Percentiles rank a stretch among this genome's conserved stretches.
Conservation (phyloP, 2,797 vertebrate genomes). For the Atherinosoma microstoma region DNA sequence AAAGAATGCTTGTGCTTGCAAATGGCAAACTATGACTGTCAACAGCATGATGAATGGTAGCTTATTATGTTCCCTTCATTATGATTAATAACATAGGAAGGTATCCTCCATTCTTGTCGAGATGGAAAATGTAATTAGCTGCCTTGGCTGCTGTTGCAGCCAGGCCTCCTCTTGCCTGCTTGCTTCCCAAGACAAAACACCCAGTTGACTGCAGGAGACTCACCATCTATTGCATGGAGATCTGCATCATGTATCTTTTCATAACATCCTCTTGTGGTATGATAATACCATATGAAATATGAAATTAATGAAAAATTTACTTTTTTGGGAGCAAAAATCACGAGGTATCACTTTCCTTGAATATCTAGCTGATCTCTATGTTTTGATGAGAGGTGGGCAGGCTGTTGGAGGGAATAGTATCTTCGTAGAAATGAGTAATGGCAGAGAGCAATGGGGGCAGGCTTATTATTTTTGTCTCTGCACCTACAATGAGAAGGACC, state of each 20-base stretch:
- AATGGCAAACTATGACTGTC: slow-evolving; percentile 80
- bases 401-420: not conserved
- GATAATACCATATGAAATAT: not conserved
- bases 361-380: not conserved
- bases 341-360: not conserved
- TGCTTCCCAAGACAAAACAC: slow-evolving; percentile 69
- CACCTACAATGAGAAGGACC: slow-evolving; percentile 71
- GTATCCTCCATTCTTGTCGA: slow-evolving; percentile 81
- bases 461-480: slow-evolving; percentile 47
- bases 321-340: not conserved
- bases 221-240: slow-evolving; percentile 30
- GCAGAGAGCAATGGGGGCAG: slow-evolving; percentile 30
- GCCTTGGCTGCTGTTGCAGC: slow-evolving; percentile 74
- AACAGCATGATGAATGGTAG: slow-evolving; percentile 78
- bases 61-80: slow-evolving; percentile 85
- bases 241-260: slow-evolving; percentile 22
- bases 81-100: slow-evolving; percentile 86
- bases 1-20: slow-evolving; percentile 82
- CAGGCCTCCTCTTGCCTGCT: slow-evolving; percentile 69
- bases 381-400: not conserved
- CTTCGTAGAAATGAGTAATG: slow-evolving; percentile 33
- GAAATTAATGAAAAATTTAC: not conserved
- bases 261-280: not conserved
- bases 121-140: slow-evolving; percentile 86
- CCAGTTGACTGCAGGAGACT: slow-evolving; percentile 57